Evolutionary conservation across 2,113 vertebrate genomes (phyloP), one percentile per base, ranked within the genome.

Genomic region (Columba janthina): DNA sequence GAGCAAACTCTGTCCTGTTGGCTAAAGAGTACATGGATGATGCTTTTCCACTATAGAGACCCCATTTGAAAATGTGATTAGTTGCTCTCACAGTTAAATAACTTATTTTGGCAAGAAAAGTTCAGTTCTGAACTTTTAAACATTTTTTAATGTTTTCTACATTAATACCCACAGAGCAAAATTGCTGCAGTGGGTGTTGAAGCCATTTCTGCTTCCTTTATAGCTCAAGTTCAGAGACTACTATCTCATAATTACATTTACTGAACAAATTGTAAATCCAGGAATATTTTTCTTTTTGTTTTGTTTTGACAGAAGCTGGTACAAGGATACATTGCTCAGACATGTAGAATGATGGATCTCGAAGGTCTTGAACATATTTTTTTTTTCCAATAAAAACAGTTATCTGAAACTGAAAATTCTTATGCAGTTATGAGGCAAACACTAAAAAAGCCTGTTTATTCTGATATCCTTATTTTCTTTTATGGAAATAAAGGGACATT

Each of bases 171-270:
- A 42, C 8, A 26, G 86, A 84, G 85, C 22, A 56, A 87, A 93
- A 82, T 85, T 78, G 64, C 57, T 89, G 62, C 79, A 73, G 91
- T 93, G 70, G 66, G 70, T 83, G 70, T 38, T 79, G 48, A 89
- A 94, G 40, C 26, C 53, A 62, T 94, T 95, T 73, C 76, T 93
- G 40, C 74, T 88, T 93, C 70, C 61, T 83, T 51, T 89, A 25
- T 15, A 79, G 70, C 73, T 89, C 70, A 69, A 53, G 73, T 83
- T 90, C 48, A 48, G 74, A 38, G 46, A 40, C 29, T 82, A 53
- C 58, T 76, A 54, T 79, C 72, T 84, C 58, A 29, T 93, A 83
- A 62, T 94, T 80, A 66, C 36, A 48, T 82, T 80, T 91, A 95
- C 86, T 60, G 65, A 96, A 31, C 22, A 93, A 88, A 77, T 80